These are phyloP conservation scores for Andrena cerasifolii DNA, from an alignment of 1,140 invertebrate genomes.

Conservation along the genomic window DNA sequence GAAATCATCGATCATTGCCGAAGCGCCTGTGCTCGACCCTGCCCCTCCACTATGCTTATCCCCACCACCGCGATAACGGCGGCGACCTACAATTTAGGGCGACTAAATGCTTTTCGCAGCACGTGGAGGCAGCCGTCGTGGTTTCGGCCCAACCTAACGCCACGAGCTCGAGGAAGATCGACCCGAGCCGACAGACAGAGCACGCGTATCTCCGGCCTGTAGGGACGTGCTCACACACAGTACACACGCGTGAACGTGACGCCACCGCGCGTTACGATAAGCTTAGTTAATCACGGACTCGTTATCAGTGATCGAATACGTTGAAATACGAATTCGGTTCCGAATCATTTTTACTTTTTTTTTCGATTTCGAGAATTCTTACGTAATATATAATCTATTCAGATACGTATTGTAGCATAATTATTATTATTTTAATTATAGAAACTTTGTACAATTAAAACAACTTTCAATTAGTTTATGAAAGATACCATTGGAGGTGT, in stretches of 20 bases:
- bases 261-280: slow-evolving; percentile 12
- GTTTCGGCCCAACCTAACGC: slow-evolving; percentile 71
- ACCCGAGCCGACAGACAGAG: slow-evolving; percentile 16
- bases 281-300: slow-evolving; percentile 26
- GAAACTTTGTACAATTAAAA: too few species aligned
- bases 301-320: slow-evolving; percentile 19
- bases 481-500: too few species aligned
- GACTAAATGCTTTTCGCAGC: slow-evolving; percentile 73
- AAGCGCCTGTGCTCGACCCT: slow-evolving; percentile 65
- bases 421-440: too few species aligned
- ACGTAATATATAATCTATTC: too few species aligned
- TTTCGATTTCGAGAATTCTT: not conserved
- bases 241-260: slow-evolving; percentile 35
- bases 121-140: slow-evolving; percentile 79
- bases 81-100: slow-evolving; percentile 80
- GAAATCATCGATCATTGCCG: slow-evolving; percentile 70
- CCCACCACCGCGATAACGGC: slow-evolving; percentile 49
- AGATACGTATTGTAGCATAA: too few species aligned
- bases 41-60: slow-evolving; percentile 10
- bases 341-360: not conserved
- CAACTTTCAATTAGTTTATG: too few species aligned
- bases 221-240: slow-evolving; percentile 24
- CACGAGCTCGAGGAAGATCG: slow-evolving; percentile 59
- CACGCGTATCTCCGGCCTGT: slow-evolving; percentile 14
- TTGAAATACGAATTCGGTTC: not conserved